These are phyloP conservation scores for Tragelaphus strepsiceros DNA, from an alignment of 2,113 vertebrate genomes.

Conservation along the genomic window DNA sequence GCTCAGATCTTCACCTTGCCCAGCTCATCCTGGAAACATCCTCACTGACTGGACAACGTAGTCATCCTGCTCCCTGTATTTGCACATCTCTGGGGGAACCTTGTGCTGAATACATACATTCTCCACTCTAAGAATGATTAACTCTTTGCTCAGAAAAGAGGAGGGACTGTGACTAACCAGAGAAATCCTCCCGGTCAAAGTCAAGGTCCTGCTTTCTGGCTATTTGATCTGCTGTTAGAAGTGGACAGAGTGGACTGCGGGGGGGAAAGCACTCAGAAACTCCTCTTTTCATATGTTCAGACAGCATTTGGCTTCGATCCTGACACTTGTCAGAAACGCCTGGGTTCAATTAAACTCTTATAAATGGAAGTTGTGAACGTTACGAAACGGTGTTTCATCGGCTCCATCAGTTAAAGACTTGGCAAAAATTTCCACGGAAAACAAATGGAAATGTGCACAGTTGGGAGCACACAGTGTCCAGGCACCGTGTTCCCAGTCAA, in stretches of 20 bases:
- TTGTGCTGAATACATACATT: background rate
- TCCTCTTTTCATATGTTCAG: background rate
- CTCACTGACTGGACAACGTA: background rate
- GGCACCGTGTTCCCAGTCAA: background rate
- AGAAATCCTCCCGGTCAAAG: background rate
- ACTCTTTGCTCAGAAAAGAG: background rate
- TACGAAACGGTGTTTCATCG: background rate
- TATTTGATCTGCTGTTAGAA: background rate
- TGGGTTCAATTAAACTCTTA: background rate
- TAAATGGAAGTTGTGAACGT: background rate
- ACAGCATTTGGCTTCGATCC: background rate
- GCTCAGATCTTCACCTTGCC: background rate
- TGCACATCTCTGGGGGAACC: background rate
- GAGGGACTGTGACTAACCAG: background rate
- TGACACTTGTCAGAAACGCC: background rate
- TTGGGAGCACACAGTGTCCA: background rate
- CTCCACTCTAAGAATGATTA: background rate
- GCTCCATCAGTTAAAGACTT: background rate
- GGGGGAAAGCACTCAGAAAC: background rate
- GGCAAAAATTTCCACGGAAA: background rate
- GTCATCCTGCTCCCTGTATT: background rate
- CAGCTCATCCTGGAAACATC: background rate
- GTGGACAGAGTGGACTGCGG: background rate
- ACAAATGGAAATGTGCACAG: background rate
- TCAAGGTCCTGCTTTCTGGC: background rate